phyloP scores from a whole-genome alignment of 2,797 vertebrate species.

The Picus viridis region DNA sequence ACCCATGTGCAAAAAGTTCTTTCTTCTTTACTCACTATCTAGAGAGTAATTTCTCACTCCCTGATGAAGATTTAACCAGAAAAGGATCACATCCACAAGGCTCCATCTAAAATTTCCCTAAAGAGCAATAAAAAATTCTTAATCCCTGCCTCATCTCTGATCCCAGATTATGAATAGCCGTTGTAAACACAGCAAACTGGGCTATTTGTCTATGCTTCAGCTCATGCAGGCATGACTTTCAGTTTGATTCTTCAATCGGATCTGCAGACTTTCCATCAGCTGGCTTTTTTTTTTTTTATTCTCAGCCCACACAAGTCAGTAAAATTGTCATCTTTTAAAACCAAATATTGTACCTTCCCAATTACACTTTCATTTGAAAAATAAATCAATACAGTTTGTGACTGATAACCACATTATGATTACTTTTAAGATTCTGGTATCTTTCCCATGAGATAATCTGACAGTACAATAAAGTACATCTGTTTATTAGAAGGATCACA shows the following conservation, averaged over 20 bases:
- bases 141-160: slow-evolving; percentile 12
- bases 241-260: slow-evolving; percentile 21
- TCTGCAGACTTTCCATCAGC: slow-evolving; percentile 3
- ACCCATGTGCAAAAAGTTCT: background rate
- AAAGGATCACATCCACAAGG: background rate
- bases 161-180: slow-evolving; percentile 28
- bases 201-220: slow-evolving; percentile 42
- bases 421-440: slow-evolving; percentile 51
- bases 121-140: slow-evolving; percentile 45
- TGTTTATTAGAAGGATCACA: slow-evolving; percentile 51
- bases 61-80: background rate
- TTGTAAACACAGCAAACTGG: slow-evolving; percentile 32
- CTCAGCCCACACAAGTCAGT: slow-evolving; percentile 45
- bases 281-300: slow-evolving; percentile 29
- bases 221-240: slow-evolving; percentile 11
- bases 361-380: slow-evolving; percentile 56
- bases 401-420: slow-evolving; percentile 52
- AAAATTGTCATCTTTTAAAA: slow-evolving; percentile 54
- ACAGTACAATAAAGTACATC: slow-evolving; percentile 36
- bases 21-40: background rate
- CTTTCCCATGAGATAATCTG: slow-evolving; percentile 35
- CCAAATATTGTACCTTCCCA: slow-evolving; percentile 55
- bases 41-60: background rate
- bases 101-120: slow-evolving; percentile 40
- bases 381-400: slow-evolving; percentile 49